Evolutionary conservation across 1,140 invertebrate species (phyloP).

Genomic region (Hyles vespertilio): DNA sequence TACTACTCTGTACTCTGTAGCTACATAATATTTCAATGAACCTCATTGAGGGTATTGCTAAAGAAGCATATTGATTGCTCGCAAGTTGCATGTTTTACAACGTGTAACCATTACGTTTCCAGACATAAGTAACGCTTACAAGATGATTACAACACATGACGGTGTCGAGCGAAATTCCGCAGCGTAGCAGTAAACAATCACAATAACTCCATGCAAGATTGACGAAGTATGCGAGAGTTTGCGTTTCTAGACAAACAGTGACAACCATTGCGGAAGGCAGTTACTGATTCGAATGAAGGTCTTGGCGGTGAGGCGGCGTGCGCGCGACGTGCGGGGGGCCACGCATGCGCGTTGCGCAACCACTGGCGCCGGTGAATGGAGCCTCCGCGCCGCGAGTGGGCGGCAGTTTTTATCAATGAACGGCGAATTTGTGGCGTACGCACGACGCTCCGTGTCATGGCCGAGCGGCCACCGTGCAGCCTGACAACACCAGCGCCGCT

Average conservation of each 20-base stretch:
- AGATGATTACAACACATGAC: too few relatives aligned
- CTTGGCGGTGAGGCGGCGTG: slow-evolving; percentile 23
- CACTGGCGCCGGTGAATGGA: slow-evolving; percentile 68
- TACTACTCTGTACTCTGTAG: too few relatives aligned
- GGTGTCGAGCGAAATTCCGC: too few relatives aligned
- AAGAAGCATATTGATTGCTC: too few relatives aligned
- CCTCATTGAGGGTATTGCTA: too few relatives aligned
- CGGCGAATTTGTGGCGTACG: slow-evolving; percentile 65
- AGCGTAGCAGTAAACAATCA: background rate
- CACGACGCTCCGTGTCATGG: slow-evolving; percentile 59
- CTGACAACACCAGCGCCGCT: slow-evolving; percentile 38
- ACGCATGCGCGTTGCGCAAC: slow-evolving; percentile 61
- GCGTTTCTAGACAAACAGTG: slow-evolving; percentile 25
- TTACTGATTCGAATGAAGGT: slow-evolving; percentile 42
- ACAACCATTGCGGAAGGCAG: slow-evolving; percentile 49
- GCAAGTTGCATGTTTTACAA: too few relatives aligned
- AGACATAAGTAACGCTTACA: too few relatives aligned
- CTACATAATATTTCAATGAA: too few relatives aligned
- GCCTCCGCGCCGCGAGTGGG: slow-evolving; percentile 47
- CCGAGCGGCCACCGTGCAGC: slow-evolving; percentile 35
- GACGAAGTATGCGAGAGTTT: too few relatives aligned
- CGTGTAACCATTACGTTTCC: too few relatives aligned
- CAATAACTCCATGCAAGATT: too few relatives aligned
- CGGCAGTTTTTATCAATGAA: slow-evolving; percentile 71
- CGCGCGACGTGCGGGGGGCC: slow-evolving; percentile 21